Evolutionary conservation across 2,888 invertebrate genomes (phyloP), one percentile per base, ranked within the genome.

Genomic region (Alsophila aescularia): DNA sequence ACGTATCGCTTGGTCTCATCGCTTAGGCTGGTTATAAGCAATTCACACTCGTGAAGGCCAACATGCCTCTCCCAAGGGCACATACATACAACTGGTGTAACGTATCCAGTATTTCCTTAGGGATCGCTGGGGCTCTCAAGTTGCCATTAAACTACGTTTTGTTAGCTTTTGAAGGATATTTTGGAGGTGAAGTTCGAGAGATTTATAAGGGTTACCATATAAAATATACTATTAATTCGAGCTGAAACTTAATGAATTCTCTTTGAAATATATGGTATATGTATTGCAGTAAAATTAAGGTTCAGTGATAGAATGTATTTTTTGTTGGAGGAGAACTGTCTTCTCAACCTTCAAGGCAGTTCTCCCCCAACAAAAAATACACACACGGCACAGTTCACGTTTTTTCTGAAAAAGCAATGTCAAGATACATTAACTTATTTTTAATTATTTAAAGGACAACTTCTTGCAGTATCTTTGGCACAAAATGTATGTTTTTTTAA

Each of bases 81-180:
- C n/a, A 14, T 8, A 24, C 15, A 1, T 8, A 24, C 15, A 1
- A 37, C 10, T 18, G 18, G 24, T 24, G 7, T 21, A 34, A 43
- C 43, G 13, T 15, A 35, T 21, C 27, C 29, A 29, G 41, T 9
- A 27, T n/a, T 27, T 14, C 40, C 27, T 14, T 24, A 9, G 40
- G 27, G 14, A 14, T 21, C 27, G 10, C 27, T 14, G 27, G 13
- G 27, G 13, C n/a, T 40, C 53, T 48, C 53, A 42, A 48, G 47
- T 47, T 47, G 36, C 42, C 47, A 53, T 48, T 42, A 53, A 45
- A 41, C 36, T 24, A 45, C 44, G 36, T 47, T 53, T 53, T 53
- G 47, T 53, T 53, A 48, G 53, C 47, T 48, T 48, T 24, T 31
- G 34, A 53, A 53, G 53, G 42, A 31, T 53, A 41, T 53, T 37